Base-by-base conservation (phyloP, 1,140 invertebrate genomes). In the Brachionus sp. region DNA sequence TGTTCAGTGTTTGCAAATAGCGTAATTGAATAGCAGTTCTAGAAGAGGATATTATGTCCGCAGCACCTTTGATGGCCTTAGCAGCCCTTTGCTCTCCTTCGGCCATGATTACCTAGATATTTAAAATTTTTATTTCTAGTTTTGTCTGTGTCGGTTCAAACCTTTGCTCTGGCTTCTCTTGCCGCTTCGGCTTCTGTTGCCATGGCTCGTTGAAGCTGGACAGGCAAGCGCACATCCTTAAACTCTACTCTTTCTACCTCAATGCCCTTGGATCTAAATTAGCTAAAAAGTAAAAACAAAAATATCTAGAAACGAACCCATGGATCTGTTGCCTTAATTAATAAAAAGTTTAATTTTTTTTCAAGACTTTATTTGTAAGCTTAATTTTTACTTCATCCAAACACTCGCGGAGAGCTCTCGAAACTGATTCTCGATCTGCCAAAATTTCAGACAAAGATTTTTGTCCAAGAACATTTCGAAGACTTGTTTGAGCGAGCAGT, bases 21-120 rank as follows among this genome's bases (percentile, higher is more conserved):
- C 91, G 88, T 3, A 95, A 91, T 90, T 96, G 95, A 57, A 96
- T 88, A 2, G 95, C 94, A 5, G 93, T 93, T n/a, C 94, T 94
- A 83, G 87, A 87, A 19, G 50, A 13, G 2, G 42, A 25, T n/a
- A 84, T 84, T 16, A 84, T 64, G 13, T 82, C 78, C 12, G 84
- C 83, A 4, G 78, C 83, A 13, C 46, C 83, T 33, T 78, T 66
- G 6, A 84, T 82, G 2, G 78, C 42, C 33, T 42, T 83, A 9
- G 78, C 80, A 19, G 84, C 84, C 29, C 68, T 23, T 73, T 82
- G 35, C 37, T 84, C 84, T 39, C 83, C 83, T 83, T 85, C 77
- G n/a, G 78, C 84, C 12, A 80, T 82, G 44, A 84, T 84, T 35
- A 84, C 87, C 33, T 78, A 77, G n/a, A 29, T 19, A 37, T 23